Base-by-base conservation (phyloP, 2,797 vertebrate genomes). In the Platyrinchus mystaceus region DNA sequence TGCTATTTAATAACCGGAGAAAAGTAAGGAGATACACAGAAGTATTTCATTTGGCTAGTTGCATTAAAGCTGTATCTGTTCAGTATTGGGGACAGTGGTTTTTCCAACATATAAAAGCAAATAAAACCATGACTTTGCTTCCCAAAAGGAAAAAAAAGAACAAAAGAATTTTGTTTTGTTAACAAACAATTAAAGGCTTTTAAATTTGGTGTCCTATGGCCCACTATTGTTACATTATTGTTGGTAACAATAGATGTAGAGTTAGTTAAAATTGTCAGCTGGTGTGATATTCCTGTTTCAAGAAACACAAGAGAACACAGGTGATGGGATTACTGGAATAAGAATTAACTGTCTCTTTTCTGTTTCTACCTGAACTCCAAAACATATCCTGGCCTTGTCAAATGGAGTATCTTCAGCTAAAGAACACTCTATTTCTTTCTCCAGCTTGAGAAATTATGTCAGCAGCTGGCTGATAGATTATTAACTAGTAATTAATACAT, bases 251-350 rank as follows among this genome's bases (percentile, higher is more conserved):
- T 8, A 85, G 67, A 77, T 12, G 10, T 24, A 41, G 17, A 81
- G 9, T 24, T 47, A 82, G 52, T 47, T 71, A 64, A 89, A 60
- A 81, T 34, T 52, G 14, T 32, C 75, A 80, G 46, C n/a, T 84
- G 46, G 20, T 84, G 77, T 84, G 64, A 69, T 87, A 84, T 92
- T 67, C 68, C 34, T 32, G 15, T 68, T 91, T 77, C 55, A 84
- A 62, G 49, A 60, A 84, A 59, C 3, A 2, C 34, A 66, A 64
- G 27, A 89, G 55, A 80, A 84, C 6, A 55, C 41, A 18, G 49
- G 27, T 87, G 60, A 92, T 74, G 69, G 89, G 62, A 52, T 87
- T 83, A 87, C 50, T 60, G 46, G 82, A 92, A 95, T 63, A 74
- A 71, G 30, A 68, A 93, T 68, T 87, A 84, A 64, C 64, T 69